Evolutionary conservation across 2,888 invertebrate genomes (phyloP).

Genomic region (Nymphalis polychloros): DNA sequence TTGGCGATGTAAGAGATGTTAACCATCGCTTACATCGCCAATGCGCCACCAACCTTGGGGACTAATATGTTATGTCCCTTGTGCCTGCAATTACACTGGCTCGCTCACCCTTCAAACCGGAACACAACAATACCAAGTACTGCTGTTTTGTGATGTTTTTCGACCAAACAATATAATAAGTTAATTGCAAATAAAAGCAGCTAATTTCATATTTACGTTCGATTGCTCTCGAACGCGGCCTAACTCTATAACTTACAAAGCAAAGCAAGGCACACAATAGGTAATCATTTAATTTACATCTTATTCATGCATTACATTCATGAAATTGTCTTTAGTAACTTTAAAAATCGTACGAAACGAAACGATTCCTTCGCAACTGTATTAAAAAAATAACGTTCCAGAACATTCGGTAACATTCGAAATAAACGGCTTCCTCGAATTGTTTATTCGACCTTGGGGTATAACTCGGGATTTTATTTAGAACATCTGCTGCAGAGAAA

Average conservation of each 20-base stretch:
- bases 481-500: constrained; percentile 34
- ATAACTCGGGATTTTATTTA: constrained; percentile 25
- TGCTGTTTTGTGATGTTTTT: too few species aligned
- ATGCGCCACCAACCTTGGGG: too few species aligned
- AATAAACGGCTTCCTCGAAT: constrained; percentile 9
- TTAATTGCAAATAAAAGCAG: too few species aligned
- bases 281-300: constrained; percentile 16
- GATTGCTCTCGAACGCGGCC: background rate
- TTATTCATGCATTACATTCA: constrained; percentile 12
- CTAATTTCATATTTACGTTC: too few species aligned
- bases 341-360: background rate
- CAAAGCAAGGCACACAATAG: constrained; percentile 15
- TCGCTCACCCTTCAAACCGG: too few species aligned
- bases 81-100: too few species aligned
- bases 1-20: too few species aligned
- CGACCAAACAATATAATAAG: too few species aligned
- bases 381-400: background rate
- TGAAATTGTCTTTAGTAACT: constrained; percentile 14
- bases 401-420: constrained; percentile 9
- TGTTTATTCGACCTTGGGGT: constrained; percentile 24
- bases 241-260: background rate
- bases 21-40: too few species aligned
- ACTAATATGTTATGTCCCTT: too few species aligned
- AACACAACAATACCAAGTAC: too few species aligned
- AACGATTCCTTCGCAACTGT: background rate